phyloP scores from a whole-genome alignment of 2,113 vertebrate genomes.

The Hypocryptadius cinnamomeus region DNA sequence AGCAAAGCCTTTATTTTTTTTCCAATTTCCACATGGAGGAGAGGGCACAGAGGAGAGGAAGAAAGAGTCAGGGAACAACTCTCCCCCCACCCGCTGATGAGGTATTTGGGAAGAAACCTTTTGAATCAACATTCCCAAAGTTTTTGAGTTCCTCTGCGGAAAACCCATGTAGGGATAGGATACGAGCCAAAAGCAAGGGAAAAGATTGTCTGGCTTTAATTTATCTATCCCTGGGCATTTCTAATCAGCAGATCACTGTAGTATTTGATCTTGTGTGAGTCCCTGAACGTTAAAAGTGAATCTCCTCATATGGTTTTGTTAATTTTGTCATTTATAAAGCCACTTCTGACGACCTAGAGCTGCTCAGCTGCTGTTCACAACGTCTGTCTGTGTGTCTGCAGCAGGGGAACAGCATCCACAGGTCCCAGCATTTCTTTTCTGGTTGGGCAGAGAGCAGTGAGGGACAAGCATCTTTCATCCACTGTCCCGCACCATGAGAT shows the following conservation, averaged over 20 bases:
- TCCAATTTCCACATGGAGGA: background rate
- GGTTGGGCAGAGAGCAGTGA: fast-evolving
- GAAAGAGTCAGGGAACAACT: background rate
- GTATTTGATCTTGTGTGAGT: background rate
- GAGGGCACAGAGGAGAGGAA: background rate
- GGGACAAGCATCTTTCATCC: background rate
- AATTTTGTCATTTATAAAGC: slow-evolving; percentile 1
- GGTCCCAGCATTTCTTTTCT: background rate
- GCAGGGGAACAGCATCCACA: background rate
- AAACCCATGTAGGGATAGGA: slow-evolving; percentile 47
- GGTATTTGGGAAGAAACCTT: slow-evolving; percentile 50
- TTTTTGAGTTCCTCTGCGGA: slow-evolving; percentile 19
- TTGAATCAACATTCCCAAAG: slow-evolving; percentile 48
- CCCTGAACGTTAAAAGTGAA: background rate
- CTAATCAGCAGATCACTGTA: slow-evolving; percentile 4
- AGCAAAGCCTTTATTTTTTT: background rate
- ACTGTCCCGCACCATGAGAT: background rate
- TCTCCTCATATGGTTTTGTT: background rate
- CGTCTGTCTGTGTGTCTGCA: background rate
- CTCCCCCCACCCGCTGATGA: background rate
- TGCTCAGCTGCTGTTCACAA: background rate
- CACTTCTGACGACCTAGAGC: background rate
- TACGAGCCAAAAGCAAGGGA: background rate
- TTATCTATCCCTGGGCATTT: slow-evolving; percentile 38
- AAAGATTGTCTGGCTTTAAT: slow-evolving; percentile 50